Evolutionary conservation across 2,888 invertebrate species (phyloP).

Genomic region (Melangyna quadrimaculata): DNA sequence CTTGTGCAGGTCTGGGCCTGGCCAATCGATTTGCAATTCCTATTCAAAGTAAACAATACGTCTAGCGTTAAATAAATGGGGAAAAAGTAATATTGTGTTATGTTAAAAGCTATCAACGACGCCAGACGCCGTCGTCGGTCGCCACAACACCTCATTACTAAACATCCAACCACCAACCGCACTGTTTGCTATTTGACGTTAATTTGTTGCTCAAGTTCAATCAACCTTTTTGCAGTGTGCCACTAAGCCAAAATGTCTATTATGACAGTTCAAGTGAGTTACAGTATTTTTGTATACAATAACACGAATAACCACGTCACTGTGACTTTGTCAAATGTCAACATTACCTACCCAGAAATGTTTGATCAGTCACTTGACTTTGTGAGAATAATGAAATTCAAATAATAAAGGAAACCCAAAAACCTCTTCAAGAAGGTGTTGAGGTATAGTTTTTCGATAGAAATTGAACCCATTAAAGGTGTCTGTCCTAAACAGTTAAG

Average conservation of each 20-base stretch:
- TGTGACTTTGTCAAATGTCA: slow-evolving; percentile 18
- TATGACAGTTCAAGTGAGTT: background rate
- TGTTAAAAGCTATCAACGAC: slow-evolving; percentile 10
- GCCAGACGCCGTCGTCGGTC: background rate
- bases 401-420: background rate
- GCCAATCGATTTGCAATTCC: slow-evolving; percentile 42
- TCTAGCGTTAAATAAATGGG: background rate
- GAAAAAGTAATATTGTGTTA: slow-evolving; percentile 25
- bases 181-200: background rate
- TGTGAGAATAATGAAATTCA: slow-evolving; percentile 12
- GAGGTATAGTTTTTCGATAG: background rate
- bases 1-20: background rate
- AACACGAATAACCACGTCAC: background rate
- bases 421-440: background rate
- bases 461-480: background rate
- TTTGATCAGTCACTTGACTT: slow-evolving; percentile 23
- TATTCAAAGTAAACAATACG: background rate
- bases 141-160: background rate
- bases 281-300: background rate
- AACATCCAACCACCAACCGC: background rate
- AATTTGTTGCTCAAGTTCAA: background rate
- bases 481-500: too few relatives aligned
- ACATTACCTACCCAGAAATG: background rate
- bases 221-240: background rate
- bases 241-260: slow-evolving; percentile 4